Conservation (phyloP, 2,113 vertebrate species). For the Oxyura jamaicensis region DNA sequence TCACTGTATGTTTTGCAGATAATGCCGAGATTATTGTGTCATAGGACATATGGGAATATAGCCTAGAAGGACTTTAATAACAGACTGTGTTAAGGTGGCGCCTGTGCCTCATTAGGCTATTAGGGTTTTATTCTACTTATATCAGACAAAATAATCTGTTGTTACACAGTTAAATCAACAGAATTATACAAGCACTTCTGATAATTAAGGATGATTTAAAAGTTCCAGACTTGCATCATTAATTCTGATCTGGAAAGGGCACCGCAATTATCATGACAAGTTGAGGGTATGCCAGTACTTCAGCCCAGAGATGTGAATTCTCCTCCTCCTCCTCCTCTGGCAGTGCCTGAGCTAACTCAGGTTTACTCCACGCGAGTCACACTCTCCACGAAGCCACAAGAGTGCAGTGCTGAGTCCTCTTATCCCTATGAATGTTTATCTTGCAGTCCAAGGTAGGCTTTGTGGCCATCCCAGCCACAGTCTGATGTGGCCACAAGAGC, state of each 20-base stretch:
- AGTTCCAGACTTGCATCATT: neutral
- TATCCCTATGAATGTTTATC: neutral
- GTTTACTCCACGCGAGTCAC: neutral
- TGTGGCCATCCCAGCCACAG: neutral
- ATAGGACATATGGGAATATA: neutral
- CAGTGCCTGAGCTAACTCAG: too few relatives aligned
- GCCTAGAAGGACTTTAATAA: neutral
- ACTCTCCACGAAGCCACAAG: neutral
- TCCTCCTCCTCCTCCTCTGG: accelerated
- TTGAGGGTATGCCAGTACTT: neutral
- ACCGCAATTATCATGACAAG: neutral
- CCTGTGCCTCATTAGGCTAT: neutral
- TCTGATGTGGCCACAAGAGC: neutral
- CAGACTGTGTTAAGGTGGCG: neutral
- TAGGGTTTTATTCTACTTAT: neutral
- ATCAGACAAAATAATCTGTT: neutral
- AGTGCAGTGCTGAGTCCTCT: neutral
- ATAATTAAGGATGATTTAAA: neutral
- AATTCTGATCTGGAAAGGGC: neutral
- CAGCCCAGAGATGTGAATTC: neutral
- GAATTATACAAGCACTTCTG: neutral
- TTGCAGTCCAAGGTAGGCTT: neutral
- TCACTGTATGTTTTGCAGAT: neutral
- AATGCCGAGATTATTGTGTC: neutral
- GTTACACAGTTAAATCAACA: neutral